Base-by-base conservation (phyloP, 2,797 vertebrate genomes). In the Onychomys arenicola region DNA sequence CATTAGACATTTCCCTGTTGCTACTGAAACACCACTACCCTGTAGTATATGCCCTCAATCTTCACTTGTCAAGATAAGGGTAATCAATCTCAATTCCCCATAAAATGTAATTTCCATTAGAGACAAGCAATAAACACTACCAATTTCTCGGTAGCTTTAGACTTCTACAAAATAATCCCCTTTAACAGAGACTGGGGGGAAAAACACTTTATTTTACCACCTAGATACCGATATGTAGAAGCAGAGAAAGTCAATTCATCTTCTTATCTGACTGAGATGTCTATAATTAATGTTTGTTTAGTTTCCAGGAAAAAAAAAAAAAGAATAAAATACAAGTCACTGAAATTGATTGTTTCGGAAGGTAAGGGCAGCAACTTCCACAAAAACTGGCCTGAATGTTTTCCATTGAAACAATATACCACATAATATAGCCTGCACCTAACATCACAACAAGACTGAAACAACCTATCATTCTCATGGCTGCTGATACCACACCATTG, bases 31-130 rank as follows among this genome's bases (percentile, higher is more conserved):
- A 86, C 59, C 85, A 90, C 93, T 73, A 57, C 87, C 84, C 34
- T 59, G 14, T n/a, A 91, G 91, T 71, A 81, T 92, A 90, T 0
- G 7, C 94, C 93, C 89, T 97, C 98, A 97, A 97, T 97, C 96
- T 97, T 96, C 97, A 97, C 97, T 97, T 97, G 98, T 98, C 98
- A 97, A 97, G 97, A 97, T 97, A 97, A 98, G 94, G 83, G 84
- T 95, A 96, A 98, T 97, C 98, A 97, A 97, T 97, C 97, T 98
- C 97, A 97, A 97, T 98, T 97, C 93, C 80, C 95, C 92, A 97
- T 97, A 98, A 97, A 97, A 97, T 97, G 96, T 97, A 96, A 97
- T 98, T 98, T 98, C 96, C 96, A 96, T 97, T 97, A 97, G 88
- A 97, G 90, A 97, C 96, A 97, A 97, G 96, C 93, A 98, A 97